Percentiles rank a stretch among this genome's conserved stretches.
Conservation (phyloP, 2,797 vertebrate species). For the Hydrophis major region DNA sequence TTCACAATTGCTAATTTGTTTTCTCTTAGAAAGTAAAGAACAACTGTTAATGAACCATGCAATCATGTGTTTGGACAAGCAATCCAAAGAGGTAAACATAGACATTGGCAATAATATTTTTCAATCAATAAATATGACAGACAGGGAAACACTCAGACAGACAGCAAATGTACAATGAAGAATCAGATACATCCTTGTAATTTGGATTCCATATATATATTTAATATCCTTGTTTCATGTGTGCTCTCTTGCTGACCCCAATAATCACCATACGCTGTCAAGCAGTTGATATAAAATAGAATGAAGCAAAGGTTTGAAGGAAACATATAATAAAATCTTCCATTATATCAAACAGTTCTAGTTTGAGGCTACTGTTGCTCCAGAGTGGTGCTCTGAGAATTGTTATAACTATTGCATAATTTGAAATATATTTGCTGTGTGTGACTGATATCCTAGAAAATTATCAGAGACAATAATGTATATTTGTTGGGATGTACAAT, state of each 20-base stretch:
- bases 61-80: not conserved
- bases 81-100: not conserved
- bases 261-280: not conserved
- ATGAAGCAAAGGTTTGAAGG: not conserved
- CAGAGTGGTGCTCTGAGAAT: not conserved
- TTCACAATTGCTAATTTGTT: not conserved
- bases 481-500: not conserved
- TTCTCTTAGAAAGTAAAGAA: not conserved
- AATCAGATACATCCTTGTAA: not conserved
- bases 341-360: not conserved
- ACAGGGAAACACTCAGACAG: not conserved
- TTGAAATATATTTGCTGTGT: conserved; percentile 3
- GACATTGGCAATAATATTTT: not conserved
- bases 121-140: not conserved
- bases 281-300: not conserved
- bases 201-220: not conserved
- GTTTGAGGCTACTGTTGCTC: not conserved
- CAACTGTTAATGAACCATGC: not conserved
- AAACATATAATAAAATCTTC: not conserved
- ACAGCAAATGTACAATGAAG: not conserved
- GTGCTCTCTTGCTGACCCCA: not conserved
- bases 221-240: not conserved
- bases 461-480: not conserved
- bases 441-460: conserved; percentile 16
- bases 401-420: not conserved